Base-by-base conservation (phyloP, 2,113 vertebrate genomes). In the Hippocampus comes region DNA sequence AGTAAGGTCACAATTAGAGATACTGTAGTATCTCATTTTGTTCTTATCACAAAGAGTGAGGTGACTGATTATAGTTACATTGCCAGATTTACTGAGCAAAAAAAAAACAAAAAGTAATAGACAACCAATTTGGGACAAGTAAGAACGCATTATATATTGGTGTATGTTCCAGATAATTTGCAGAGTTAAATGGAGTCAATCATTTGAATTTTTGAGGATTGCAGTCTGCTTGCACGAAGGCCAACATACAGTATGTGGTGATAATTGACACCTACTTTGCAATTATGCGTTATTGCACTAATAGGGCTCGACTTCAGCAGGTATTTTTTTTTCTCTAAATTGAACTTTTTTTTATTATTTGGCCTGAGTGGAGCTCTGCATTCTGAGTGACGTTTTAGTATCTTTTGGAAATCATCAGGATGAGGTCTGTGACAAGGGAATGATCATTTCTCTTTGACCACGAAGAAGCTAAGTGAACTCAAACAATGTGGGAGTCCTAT, bases 1-100 rank as follows among this genome's bases (percentile, higher is more conserved):
- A 61, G 70, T 69, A 65, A 63, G 67, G 73, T 73, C 69, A 79
- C 30, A 3, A 73, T 74, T 63, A 17, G n/a, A 63, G 15, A 18
- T 43, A 46, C 9, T 14, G 43, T 2, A 46, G 60, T 8, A 23
- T 10, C 23, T 59, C 25, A 27, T 46, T 46, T 21, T 53, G 18
- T 20, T 51, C 6, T 51, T 53, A 21, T 53, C 5, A 9, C 48
- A 15, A 49, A 17, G 48, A 49, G 5, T 5, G 15, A 49, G 48
- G 48, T 46, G 43, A 46, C 43, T 1, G 12, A 4, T 49, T 18
- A 15, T 48, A 49, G 2, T 17, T 49, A 2, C 12, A 14, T 15
- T 14, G 46, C 11, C 15, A 17, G 14, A 49, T 49, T 18, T 18
- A 49, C 3, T 3, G 10, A 11, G 9, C 43, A 9, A 46, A 46